Evolutionary conservation across 1,140 invertebrate genomes (phyloP).

Genomic region (Caerostris extrusa): DNA sequence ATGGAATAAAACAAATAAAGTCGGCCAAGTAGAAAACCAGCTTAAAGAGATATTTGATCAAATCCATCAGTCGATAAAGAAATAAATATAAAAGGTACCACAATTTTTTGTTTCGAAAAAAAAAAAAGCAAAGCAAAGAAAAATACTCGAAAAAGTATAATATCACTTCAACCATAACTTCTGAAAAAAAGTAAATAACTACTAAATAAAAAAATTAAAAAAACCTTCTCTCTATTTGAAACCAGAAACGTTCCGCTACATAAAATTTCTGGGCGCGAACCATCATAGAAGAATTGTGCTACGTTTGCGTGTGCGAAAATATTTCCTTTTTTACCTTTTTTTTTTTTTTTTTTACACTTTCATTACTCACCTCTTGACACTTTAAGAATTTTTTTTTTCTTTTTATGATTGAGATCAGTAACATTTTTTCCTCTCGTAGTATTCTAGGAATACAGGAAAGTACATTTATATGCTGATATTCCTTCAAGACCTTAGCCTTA

Average conservation of each 20-base stretch:
- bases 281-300: neutral
- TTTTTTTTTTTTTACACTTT: neutral
- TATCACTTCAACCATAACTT: neutral
- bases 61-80: neutral
- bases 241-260: constrained; percentile 1
- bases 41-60: neutral
- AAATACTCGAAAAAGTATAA: constrained; percentile 11
- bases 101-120: neutral
- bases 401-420: neutral
- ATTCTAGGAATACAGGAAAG: too few relatives aligned
- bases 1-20: neutral
- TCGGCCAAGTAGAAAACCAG: neutral
- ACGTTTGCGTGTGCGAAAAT: neutral
- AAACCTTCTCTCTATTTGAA: neutral
- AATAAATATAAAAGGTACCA: neutral
- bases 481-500: too few relatives aligned
- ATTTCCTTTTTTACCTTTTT: neutral
- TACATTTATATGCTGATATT: too few relatives aligned
- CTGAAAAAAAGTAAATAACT: neutral
- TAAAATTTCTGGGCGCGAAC: neutral
- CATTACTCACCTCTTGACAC: neutral
- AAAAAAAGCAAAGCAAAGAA: neutral
- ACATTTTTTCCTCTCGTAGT: neutral
- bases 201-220: neutral
- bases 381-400: neutral